Base-by-base conservation (phyloP, 2,888 invertebrate genomes). In the Parascotia fuliginaria region DNA sequence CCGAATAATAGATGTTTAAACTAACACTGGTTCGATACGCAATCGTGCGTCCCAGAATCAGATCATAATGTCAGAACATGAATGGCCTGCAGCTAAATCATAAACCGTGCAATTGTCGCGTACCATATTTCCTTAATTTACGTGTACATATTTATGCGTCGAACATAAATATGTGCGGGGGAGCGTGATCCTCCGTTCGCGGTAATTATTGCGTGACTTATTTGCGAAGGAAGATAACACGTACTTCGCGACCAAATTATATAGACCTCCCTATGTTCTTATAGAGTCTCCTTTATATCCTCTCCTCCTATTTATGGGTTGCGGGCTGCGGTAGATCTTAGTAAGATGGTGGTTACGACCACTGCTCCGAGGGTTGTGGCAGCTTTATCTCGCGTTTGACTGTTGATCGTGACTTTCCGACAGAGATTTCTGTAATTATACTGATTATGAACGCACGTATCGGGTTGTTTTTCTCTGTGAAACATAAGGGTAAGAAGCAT, bases 131-230 rank as follows among this genome's bases (percentile, higher is more conserved):
- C 50, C 44, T 41, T 45, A 51, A 85, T 87, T 83, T 84, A 78
- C 58, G 52, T 54, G 57, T 75, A 75, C 73, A 71, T 79, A 81
- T 83, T 86, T 83, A 85, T 83, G 83, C 81, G 74, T 73, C 73
- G 73, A 72, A 76, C 83, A 86, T 89, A 90, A 90, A 90, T 88
- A 87, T 85, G 83, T 84, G 81, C 81, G 77, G 73, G 82, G 79
- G 83, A 75, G 84, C 80, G 87, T 84, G 89, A 86, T 85, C 79
- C 83, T 77, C 77, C 71, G 77, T 74, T 78, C 83, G 86, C 85
- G 82, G 91, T 88, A 92, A 91, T 92, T 91, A 92, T 88, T 85
- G 89, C 84, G 84, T 90, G 90, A 92, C 89, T 91, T 91, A 91
- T 92, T 91, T 90, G 83, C 84, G 84, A 81, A 81, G 77, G 78